Conservation (phyloP, 2,113 vertebrate species). For the Oryctolagus cuniculus region DNA sequence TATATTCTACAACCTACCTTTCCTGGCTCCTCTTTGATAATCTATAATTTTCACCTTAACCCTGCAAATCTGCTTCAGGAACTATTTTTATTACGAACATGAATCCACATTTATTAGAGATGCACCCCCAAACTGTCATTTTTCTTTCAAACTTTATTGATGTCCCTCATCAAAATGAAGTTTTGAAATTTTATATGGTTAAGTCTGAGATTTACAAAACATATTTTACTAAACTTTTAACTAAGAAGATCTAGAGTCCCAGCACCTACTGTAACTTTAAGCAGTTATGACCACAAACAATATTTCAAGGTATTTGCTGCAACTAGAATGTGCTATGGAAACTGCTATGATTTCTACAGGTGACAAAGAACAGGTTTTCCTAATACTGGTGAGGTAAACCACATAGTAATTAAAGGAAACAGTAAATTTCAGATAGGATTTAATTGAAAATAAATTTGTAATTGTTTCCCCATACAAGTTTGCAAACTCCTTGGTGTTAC, state of each 20-base stretch:
- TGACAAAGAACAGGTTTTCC: neutral
- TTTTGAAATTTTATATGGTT: neutral
- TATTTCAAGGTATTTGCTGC: neutral
- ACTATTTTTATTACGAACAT: neutral
- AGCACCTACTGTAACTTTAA: neutral
- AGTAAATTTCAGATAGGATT: slow-evolving; percentile 31
- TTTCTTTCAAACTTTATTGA: neutral
- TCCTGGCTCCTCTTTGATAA: neutral
- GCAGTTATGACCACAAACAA: neutral
- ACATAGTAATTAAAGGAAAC: neutral
- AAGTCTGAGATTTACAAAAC: slow-evolving; percentile 60
- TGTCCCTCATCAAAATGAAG: neutral
- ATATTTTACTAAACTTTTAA: neutral
- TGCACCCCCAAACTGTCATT: neutral
- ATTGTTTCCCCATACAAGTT: slow-evolving; percentile 34
- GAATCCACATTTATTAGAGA: neutral
- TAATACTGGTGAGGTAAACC: neutral
- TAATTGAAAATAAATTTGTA: slow-evolving; percentile 46
- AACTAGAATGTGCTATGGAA: neutral
- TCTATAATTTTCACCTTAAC: neutral
- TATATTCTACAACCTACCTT: neutral
- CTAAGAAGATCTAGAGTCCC: neutral
- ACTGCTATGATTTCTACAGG: neutral
- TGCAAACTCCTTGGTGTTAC: slow-evolving; percentile 12
- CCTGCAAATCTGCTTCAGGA: neutral